Conservation (phyloP, 2,797 vertebrate genomes). For the Anomalospiza imberbis region DNA sequence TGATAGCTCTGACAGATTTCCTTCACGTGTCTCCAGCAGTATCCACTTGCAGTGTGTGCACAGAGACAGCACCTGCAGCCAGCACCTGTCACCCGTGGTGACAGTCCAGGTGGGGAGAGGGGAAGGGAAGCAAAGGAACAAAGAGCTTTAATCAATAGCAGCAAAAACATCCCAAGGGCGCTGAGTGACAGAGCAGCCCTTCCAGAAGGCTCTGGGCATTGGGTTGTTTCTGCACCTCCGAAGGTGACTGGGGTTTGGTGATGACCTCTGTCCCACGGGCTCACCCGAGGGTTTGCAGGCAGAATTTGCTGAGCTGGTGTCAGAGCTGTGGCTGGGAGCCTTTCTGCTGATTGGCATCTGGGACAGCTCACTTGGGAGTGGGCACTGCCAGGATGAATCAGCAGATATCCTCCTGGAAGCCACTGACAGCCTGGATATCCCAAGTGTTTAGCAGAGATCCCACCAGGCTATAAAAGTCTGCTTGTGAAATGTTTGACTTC, state of each 20-base stretch:
- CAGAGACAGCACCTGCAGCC: background rate
- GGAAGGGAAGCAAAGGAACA: background rate
- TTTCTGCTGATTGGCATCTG: background rate
- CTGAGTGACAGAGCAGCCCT: background rate
- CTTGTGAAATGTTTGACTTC: background rate
- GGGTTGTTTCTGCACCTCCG: background rate
- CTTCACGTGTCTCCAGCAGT: background rate
- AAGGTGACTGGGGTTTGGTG: background rate
- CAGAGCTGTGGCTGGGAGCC: background rate
- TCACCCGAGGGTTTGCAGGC: background rate
- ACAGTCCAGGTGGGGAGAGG: background rate
- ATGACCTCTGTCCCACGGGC: background rate
- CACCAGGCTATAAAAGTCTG: background rate
- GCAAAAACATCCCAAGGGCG: background rate
- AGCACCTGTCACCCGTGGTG: background rate
- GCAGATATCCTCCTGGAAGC: slow-evolving; percentile 17
- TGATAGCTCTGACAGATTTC: background rate
- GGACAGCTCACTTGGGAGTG: background rate
- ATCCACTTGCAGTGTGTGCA: background rate
- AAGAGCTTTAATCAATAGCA: background rate
- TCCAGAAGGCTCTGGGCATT: background rate
- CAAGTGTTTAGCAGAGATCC: background rate
- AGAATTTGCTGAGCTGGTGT: background rate
- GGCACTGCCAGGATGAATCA: slow-evolving; percentile 29
- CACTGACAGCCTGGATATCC: background rate